Base-by-base conservation (phyloP, 35 echinoderm and acorn worm genomes). In the Holothuria glaberrima region DNA sequence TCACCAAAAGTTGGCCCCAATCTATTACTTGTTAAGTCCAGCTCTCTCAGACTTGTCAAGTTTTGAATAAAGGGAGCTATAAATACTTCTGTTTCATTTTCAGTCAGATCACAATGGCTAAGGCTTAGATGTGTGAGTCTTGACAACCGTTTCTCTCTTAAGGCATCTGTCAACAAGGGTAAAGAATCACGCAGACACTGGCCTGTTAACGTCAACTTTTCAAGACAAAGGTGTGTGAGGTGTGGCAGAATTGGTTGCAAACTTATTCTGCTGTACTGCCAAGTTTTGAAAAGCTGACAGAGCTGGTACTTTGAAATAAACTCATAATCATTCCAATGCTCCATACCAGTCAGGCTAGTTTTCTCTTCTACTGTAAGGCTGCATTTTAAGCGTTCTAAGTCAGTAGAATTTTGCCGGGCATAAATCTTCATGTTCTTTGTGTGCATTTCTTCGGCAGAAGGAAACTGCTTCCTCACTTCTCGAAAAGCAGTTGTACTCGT, bases 221-320 rank as follows among this genome's bases (percentile, higher is more conserved):
- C 36, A 4, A 87, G 66, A 14, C 44, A 5, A 21, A 87, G 61
- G 30, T 65, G 66, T 0, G 16, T 12, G 5, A 87, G 17, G 10
- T 30, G 4, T 12, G 12, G 2, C 2, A 87, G n/a, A 38, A 87
- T 35, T 30, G 66, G 85, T 14, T 71, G 66, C 9, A 87, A 36
- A 50, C 22, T 67, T 17, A 62, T 87, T 9, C 65, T 60, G 50
- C 85, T 68, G 35, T 22, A 70, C 33, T 87, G 85, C 85, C 85
- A 87, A 50, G 67, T 62, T 9, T 87, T 34, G 14, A 87, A 65
- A 29, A 87, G 41, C 45, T 87, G 85, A 12, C 66, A 35, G 25
- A 87, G 85, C 12, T 87, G 63, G 28, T 35, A 87, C 44, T 87
- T 87, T 25, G 85, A 22, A 9, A 87, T 33, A 48, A 68, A 87